Evolutionary conservation across 37 sponge, comb jelly and placozoan genomes (phyloP).

Genomic region (Oscarella lobularis): DNA sequence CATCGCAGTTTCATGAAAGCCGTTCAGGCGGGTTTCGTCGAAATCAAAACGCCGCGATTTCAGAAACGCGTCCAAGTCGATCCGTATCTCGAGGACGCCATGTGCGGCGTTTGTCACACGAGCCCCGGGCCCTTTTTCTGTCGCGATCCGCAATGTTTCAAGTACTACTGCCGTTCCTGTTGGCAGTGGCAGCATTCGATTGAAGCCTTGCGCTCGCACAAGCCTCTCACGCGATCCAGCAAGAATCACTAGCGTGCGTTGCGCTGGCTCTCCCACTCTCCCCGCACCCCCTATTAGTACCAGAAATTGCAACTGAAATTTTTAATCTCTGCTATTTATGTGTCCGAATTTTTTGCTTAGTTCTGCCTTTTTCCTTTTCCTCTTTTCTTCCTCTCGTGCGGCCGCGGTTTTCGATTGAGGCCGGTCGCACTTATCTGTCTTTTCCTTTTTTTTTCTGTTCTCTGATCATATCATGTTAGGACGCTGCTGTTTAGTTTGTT

Average conservation of each 20-base stretch:
- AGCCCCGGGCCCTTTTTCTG: slow-evolving; percentile 96
- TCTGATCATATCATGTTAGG: no score
- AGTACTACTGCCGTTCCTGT: slow-evolving; percentile 92
- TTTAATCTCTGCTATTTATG: slow-evolving; percentile 4
- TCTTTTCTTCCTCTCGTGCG: background rate
- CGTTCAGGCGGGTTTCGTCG: slow-evolving; percentile 86
- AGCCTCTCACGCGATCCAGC: slow-evolving; percentile 76
- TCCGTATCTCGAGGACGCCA: slow-evolving; percentile 92
- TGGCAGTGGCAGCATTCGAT: slow-evolving; percentile 98
- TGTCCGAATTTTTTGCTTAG: background rate
- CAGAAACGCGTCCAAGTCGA: slow-evolving; percentile 96
- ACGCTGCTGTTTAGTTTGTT: no score
- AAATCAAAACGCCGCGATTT: slow-evolving; percentile 90
- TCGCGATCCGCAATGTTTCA: slow-evolving; percentile 90
- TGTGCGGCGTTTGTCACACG: slow-evolving; percentile 79
- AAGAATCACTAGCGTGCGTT: slow-evolving; percentile 27
- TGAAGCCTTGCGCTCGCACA: slow-evolving; percentile 67
- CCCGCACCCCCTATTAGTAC: background rate
- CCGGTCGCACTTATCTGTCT: background rate
- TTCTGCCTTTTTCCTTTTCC: background rate
- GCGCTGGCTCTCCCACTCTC: no score
- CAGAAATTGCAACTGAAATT: background rate
- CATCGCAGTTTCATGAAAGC: slow-evolving; percentile 85
- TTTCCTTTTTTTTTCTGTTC: no score
- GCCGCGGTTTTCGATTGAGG: no score